phyloP scores from a whole-genome alignment of 2,113 vertebrate genomes.

The Thunnus thynnus region DNA sequence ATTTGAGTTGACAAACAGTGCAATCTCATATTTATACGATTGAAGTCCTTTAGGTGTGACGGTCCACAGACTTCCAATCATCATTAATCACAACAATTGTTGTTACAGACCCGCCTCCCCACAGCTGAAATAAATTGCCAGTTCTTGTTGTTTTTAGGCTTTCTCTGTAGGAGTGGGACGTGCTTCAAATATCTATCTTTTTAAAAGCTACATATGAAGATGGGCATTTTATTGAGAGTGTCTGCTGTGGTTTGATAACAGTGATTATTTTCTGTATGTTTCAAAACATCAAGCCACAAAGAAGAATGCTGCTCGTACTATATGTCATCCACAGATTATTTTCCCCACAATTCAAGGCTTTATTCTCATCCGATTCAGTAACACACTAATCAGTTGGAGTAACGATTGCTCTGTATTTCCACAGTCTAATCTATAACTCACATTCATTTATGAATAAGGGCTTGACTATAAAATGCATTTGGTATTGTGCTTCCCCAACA shows the following conservation, averaged over 20 bases:
- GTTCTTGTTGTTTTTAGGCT: conserved; percentile 1
- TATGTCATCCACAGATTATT: conserved; percentile 7
- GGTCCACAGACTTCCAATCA: conserved; percentile 30
- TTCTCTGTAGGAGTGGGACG: not conserved
- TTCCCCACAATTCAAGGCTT: conserved; percentile 6
- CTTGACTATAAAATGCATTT: not conserved
- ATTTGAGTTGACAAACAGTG: conserved; percentile 23
- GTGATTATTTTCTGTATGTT: conserved; percentile 1
- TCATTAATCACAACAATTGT: conserved; percentile 33
- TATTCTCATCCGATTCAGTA: conserved; percentile 38
- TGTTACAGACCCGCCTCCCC: conserved; percentile 10
- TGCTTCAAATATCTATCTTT: conserved; percentile 9
- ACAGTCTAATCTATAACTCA: conserved; percentile 16
- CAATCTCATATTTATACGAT: conserved; percentile 33
- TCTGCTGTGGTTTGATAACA: conserved; percentile 15
- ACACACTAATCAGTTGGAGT: conserved; percentile 29
- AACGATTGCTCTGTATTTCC: conserved; percentile 39
- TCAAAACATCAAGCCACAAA: conserved; percentile 3
- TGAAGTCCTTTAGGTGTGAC: conserved; percentile 19
- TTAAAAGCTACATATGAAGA: not conserved
- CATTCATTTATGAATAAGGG: conserved; percentile 40
- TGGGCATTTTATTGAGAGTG: not conserved
- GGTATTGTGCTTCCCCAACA: conserved; percentile 5
- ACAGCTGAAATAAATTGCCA: conserved; percentile 28
- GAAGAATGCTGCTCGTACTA: conserved; percentile 1